phyloP scores from a whole-genome alignment of 2,888 invertebrate genomes.

The Pachydiplax longipennis region DNA sequence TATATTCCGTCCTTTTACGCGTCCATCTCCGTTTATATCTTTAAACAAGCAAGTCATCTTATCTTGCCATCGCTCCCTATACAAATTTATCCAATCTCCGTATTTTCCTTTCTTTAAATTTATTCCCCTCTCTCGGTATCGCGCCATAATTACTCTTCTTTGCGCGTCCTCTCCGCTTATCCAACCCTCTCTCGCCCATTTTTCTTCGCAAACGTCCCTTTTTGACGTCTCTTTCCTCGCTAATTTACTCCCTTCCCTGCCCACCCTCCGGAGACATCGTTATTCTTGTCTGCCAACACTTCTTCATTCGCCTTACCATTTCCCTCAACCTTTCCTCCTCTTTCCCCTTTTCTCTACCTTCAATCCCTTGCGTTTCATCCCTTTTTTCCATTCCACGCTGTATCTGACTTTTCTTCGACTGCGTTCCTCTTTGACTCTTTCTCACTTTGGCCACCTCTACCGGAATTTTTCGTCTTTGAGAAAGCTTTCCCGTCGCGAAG shows the following conservation, averaged over 20 bases:
- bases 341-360: slow-evolving; percentile 33
- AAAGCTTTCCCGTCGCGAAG: background rate
- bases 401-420: background rate
- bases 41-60: background rate
- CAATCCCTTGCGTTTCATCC: slow-evolving; percentile 48
- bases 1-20: background rate
- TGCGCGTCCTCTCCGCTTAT: background rate
- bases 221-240: slow-evolving; percentile 49
- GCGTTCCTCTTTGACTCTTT: background rate
- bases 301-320: slow-evolving; percentile 11
- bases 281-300: slow-evolving; percentile 6
- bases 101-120: background rate
- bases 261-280: slow-evolving; percentile 34
- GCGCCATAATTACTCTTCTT: background rate
- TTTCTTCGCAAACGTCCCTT: background rate
- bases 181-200: background rate
- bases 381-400: background rate
- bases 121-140: background rate
- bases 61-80: background rate
- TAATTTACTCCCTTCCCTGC: slow-evolving; percentile 49
- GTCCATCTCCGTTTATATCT: background rate
- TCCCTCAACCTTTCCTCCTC: slow-evolving; percentile 36
- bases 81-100: background rate
- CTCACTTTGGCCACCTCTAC: background rate
- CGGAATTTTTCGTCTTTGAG: background rate